These are phyloP conservation scores for Parazoanthus atlanticus DNA, from an alignment of 92 coral and sea anemone genomes.

Conservation along the genomic window DNA sequence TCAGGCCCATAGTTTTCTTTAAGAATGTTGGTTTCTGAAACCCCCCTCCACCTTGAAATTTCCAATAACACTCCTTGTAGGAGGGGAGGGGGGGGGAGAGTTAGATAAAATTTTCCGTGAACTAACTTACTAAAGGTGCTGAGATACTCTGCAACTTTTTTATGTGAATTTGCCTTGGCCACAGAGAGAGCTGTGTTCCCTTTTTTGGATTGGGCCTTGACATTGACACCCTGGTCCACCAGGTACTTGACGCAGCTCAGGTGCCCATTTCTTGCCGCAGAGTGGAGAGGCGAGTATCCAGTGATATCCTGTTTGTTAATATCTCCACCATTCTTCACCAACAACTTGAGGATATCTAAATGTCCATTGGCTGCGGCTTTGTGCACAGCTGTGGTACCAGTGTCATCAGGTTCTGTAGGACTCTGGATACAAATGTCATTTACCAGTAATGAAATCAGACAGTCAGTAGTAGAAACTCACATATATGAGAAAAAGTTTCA, in stretches of 20 bases:
- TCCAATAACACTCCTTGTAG: no score
- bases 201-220: constrained; percentile 72
- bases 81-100: no score
- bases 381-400: constrained; percentile 86
- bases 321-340: constrained; percentile 78
- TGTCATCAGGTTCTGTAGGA: constrained; percentile 72
- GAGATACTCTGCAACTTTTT: constrained; percentile 79
- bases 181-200: constrained; percentile 81
- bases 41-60: no score
- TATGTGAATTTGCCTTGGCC: constrained; percentile 84
- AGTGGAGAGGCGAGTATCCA: constrained; percentile 86
- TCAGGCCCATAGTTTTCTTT: no score
- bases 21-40: no score
- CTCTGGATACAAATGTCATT: constrained; percentile 47
- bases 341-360: constrained; percentile 68
- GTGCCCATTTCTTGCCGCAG: constrained; percentile 93
- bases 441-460: background rate
- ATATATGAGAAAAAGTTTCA: background rate
- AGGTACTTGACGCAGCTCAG: constrained; percentile 80
- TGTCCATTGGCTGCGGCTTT: constrained; percentile 94
- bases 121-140: constrained; percentile 77
- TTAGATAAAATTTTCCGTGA: no score
- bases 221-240: constrained; percentile 85
- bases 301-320: constrained; percentile 72
- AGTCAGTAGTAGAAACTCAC: background rate